Conservation (phyloP, 1,140 invertebrate species). For the Drosophila triauraria region DNA sequence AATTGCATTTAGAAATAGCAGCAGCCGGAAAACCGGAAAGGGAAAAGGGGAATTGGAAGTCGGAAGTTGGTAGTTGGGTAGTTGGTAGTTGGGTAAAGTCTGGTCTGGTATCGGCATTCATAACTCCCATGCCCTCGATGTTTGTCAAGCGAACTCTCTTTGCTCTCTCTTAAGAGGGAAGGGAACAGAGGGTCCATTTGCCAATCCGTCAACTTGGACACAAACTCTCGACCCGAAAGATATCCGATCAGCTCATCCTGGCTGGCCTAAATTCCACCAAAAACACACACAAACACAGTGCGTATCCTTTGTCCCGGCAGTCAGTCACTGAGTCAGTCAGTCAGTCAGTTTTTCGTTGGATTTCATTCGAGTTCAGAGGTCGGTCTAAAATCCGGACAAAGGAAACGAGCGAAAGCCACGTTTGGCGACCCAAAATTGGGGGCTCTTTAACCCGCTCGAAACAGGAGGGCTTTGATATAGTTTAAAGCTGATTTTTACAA, state of each 20-base stretch:
- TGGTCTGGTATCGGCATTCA: conserved; percentile 6
- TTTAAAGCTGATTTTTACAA: background rate
- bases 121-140: conserved; percentile 27
- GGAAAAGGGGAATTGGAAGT: background rate
- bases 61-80: background rate
- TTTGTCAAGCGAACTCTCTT: conserved; percentile 17
- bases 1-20: conserved; percentile 34
- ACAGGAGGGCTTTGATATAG: background rate
- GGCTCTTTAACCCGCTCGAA: background rate
- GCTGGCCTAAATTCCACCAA: conserved; percentile 9
- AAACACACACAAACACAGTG: background rate
- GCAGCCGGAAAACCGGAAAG: background rate
- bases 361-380: conserved; percentile 13
- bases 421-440: conserved; percentile 2
- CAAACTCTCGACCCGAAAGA: conserved; percentile 10
- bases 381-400: conserved; percentile 11
- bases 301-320: conserved; percentile 14
- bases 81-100: background rate
- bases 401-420: conserved; percentile 10
- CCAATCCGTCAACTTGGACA: conserved; percentile 34
- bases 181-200: conserved; percentile 1
- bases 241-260: conserved; percentile 6
- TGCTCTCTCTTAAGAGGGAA: background rate
- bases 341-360: conserved; percentile 6
- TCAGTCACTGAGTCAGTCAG: background rate